A percentile compares a stretch with the other conserved stretches of the same genome.
Conservation (phyloP, 1,140 invertebrate species). For the Aradophagus sp. region DNA sequence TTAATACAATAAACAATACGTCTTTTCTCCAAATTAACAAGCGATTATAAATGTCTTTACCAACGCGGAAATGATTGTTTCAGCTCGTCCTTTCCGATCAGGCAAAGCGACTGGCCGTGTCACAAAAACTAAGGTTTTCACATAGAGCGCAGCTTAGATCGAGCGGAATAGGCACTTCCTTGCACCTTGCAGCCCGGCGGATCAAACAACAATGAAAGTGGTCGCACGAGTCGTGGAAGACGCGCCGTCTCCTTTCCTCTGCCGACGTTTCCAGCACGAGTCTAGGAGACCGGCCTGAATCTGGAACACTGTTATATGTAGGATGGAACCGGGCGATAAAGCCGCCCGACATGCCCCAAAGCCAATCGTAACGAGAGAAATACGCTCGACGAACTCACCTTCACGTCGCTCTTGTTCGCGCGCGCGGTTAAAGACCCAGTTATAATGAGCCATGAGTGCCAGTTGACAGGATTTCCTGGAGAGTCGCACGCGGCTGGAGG, state of each 20-base stretch:
- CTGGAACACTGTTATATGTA: conserved; percentile 64
- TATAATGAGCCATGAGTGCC: not conserved
- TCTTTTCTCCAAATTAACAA: too few species aligned
- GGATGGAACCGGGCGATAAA: conserved; percentile 60
- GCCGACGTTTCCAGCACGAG: conserved; percentile 53
- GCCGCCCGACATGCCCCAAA: conserved; percentile 56
- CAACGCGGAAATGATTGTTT: too few species aligned
- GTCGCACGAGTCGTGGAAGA: conserved; percentile 57
- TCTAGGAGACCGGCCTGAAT: conserved; percentile 55
- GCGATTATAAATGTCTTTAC: too few species aligned
- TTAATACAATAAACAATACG: too few species aligned
- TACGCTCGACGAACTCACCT: conserved; percentile 30
- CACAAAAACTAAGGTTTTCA: too few species aligned
- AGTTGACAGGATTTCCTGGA: too few species aligned
- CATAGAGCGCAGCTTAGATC: conserved; percentile 44
- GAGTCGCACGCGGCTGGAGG: too few species aligned
- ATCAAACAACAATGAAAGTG: conserved; percentile 73
- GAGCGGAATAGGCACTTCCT: conserved; percentile 31
- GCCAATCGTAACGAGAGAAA: conserved; percentile 57
- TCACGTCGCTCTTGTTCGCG: conserved; percentile 25
- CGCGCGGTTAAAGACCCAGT: conserved; percentile 15
- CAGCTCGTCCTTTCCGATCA: too few species aligned
- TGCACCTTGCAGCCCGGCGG: conserved; percentile 59
- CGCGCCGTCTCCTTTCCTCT: conserved; percentile 58
- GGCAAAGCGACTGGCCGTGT: too few species aligned